Conservation (phyloP, 2,888 invertebrate species). For the Brassicogethes aeneus region DNA sequence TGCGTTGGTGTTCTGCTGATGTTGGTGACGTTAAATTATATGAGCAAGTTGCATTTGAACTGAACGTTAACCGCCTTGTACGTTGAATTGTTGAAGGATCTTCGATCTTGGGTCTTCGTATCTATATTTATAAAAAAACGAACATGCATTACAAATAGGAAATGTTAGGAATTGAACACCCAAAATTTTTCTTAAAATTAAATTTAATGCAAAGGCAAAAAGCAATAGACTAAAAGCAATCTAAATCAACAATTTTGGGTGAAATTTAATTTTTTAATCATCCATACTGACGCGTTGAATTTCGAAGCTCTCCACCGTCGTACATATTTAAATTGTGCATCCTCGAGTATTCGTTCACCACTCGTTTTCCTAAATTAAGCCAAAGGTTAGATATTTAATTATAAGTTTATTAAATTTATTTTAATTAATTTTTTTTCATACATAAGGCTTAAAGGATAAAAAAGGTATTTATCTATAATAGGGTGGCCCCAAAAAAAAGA, state of each 20-base stretch:
- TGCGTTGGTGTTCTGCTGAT: background rate
- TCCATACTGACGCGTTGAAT: slow-evolving; percentile 73
- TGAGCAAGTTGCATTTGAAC: slow-evolving; percentile 35
- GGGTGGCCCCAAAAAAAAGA: no score
- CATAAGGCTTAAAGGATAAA: no score
- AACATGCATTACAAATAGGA: slow-evolving; percentile 9
- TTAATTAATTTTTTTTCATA: no score
- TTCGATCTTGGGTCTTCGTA: slow-evolving; percentile 38
- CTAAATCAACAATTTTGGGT: slow-evolving; percentile 16
- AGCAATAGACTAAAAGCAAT: slow-evolving; percentile 7
- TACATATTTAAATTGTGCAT: slow-evolving; percentile 67
- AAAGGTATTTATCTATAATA: no score
- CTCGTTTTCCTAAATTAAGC: slow-evolving; percentile 51
- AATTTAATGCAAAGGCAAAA: slow-evolving; percentile 8
- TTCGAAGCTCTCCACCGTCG: slow-evolving; percentile 64
- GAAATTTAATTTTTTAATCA: slow-evolving; percentile 50
- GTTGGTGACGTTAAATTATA: slow-evolving; percentile 21
- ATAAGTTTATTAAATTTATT: no score
- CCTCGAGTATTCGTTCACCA: slow-evolving; percentile 66
- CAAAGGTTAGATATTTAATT: background rate
- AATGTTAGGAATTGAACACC: slow-evolving; percentile 15
- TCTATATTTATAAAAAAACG: slow-evolving; percentile 22
- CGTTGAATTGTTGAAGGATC: slow-evolving; percentile 31
- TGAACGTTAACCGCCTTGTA: slow-evolving; percentile 39
- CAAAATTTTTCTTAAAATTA: slow-evolving; percentile 11